Evolutionary conservation across 2,113 vertebrate genomes (phyloP).

Genomic region (Pachycephala philippinensis): DNA sequence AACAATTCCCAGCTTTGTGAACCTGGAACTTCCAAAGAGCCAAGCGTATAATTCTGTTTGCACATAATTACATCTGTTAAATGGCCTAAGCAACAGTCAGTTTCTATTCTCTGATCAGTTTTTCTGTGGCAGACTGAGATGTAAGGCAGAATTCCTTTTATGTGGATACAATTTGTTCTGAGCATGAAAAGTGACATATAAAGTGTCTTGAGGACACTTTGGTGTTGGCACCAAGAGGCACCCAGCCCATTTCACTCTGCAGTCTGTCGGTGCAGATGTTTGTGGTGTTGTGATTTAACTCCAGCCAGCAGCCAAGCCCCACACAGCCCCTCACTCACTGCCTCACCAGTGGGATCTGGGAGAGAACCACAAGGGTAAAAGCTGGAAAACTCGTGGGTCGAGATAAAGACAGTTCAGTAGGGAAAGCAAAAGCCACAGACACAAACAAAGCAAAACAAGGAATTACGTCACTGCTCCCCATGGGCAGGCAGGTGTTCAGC

Average conservation of each 20-base stretch:
- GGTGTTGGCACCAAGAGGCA: not conserved
- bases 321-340: accelerated
- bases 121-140: not conserved
- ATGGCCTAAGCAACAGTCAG: not conserved
- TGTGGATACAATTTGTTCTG: not conserved
- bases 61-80: not conserved
- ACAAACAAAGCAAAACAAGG: not conserved
- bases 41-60: not conserved
- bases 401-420: not conserved
- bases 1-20: not conserved
- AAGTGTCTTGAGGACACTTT: not conserved
- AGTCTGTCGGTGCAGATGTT: not conserved
- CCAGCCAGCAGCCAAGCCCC: not conserved
- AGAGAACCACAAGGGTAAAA: not conserved
- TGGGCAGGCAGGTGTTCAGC: not conserved
- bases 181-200: not conserved
- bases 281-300: accelerated
- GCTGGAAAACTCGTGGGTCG: not conserved
- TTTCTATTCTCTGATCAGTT: not conserved
- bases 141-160: not conserved
- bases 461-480: not conserved
- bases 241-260: not conserved
- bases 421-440: not conserved
- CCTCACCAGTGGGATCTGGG: not conserved
- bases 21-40: not conserved